Base-by-base conservation (phyloP, 2,113 vertebrate genomes). In the Rhadina sibilatrix region DNA sequence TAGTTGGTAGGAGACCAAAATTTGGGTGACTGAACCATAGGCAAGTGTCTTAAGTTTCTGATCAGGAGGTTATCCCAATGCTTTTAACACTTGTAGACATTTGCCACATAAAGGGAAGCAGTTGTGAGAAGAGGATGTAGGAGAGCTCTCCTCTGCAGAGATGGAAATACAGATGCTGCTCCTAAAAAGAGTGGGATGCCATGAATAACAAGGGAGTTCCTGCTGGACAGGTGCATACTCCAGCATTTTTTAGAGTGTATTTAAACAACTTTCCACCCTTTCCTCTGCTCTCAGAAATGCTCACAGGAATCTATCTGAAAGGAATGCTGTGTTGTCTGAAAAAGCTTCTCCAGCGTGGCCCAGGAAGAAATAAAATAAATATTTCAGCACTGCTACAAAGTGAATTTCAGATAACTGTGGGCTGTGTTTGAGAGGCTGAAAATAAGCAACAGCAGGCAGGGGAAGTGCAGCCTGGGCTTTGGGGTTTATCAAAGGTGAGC, bases 261-360 rank as follows among this genome's bases (percentile, higher is more conserved):
- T 71, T 44, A 53, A 74, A 33, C 6, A 44, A 19, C 25, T 40
- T 54, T 9, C 12, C 60, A 27, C 11, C 7, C 3, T 17, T 42
- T 59, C 23, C 24, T 78, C 25, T 61, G 47, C 31, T 83, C 22
- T 61, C 52, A 18, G 38, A 77, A 85, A 28, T 30, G 16, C n/a
- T 69, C 22, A 33, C 15, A 20, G 33, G 15, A 66, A 53, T n/a
- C 19, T 19, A 1, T 13, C 33, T 37, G 59, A 74, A 74, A 47
- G 19, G 14, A 75, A 7, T 5, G 12, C 15, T 68, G 1, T 1
- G 0, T 25, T 42, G 11, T 24, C 11, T 42, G 35, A 66, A 87
- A 88, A 69, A 0, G 0, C 6, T 86, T 66, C 22, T 66, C 17
- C 5, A 4, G 37, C 0, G 0, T 27, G 21, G 25, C 49, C 20